Base-by-base conservation (phyloP, 2,113 vertebrate species). In the Etheostoma spectabile region DNA sequence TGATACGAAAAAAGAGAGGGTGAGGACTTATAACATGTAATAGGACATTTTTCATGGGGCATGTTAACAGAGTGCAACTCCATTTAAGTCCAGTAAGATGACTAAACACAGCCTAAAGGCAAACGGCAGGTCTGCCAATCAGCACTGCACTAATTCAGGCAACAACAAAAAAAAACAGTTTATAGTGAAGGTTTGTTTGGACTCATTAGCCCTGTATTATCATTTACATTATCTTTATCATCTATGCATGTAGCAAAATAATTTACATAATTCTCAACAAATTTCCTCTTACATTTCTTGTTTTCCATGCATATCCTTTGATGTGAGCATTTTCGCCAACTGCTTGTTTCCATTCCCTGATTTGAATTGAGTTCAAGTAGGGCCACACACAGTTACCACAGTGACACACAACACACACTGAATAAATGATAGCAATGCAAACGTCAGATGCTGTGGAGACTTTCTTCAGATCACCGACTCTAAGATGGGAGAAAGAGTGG, bases 171-270 rank as follows among this genome's bases (percentile, higher is more conserved):
- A 21, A 7, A 22, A 45, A 21, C 12, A 55, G n/a, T 45, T 56
- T n/a, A 30, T 16, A 13, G 15, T 15, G 5, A 19, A 22, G 27
- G 21, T 38, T 33, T 71, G 49, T 68, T 80, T 63, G 66, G 27
- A 55, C 8, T 67, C 72, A 61, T 35, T 80, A 12, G 12, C 16
- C 3, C 13, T 48, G n/a, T 63, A 7, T 45, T 66, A 27, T 5
- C 27, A 74, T 55, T 8, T 16, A 42, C 5, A n/a, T 42, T 59
- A 5, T 57, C 46, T 74, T 12, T 55, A 74, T 74, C 1, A 48
- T 74, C 12, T n/a, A n/a, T n/a, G n/a, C n/a, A n/a, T n/a, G n/a
- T 38, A 75, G 57, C 74, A 71, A 60, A 51, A 55, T 76, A 48
- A 67, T 67, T 74, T 67, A 56, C 38, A 46, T 48, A 19, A 59